Evolutionary conservation across 2,888 invertebrate species (phyloP), one percentile per base, ranked within the genome.

Genomic region (Microctonus hyperodae): DNA sequence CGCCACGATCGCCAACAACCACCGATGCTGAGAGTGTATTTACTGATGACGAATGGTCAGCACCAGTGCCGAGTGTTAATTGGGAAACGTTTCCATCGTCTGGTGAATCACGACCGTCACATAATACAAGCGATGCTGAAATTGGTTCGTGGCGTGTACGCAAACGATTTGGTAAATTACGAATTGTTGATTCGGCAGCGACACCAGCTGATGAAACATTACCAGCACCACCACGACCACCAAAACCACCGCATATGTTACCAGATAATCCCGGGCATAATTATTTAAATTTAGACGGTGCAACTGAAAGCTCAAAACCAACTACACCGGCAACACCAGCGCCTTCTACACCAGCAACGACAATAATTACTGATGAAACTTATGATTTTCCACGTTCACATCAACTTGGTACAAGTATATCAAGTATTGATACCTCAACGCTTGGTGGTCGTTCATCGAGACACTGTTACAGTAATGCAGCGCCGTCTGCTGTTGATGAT

Each of bases 361-460:
- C 79, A 7, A 70, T 75, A 25, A 70, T 81, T 5, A 78, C 78
- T 1, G 90, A 90, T 77, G 90, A 88, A 68, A 87, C 88, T 77
- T 91, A 91, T 75, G 92, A 92, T 79, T 90, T 91, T 83, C 91
- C 91, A 20, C 86, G 91, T 70, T 90, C 90, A 31, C 90, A 90
- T 80, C 87, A 89, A 77, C 80, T 79, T 3, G 77, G 75, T 3
- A 82, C 10, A 64, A 77, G 82, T 57, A 85, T 84, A 65, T 78
- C 68, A 35, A 82, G 82, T 25, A 71, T 78, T 37, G 74, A 76
- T 48, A 73, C 75, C 4, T 76, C 73, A 33, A 72, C 78, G 11
- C 75, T 76, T 53, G 78, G 80, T 1, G 72, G 80, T 40, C 77
- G 78, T 11, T 37, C 70, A 4, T 77, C 82, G 31, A 83, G 86